Conservation (phyloP, 2,888 invertebrate genomes). For the Papilio demoleus region DNA sequence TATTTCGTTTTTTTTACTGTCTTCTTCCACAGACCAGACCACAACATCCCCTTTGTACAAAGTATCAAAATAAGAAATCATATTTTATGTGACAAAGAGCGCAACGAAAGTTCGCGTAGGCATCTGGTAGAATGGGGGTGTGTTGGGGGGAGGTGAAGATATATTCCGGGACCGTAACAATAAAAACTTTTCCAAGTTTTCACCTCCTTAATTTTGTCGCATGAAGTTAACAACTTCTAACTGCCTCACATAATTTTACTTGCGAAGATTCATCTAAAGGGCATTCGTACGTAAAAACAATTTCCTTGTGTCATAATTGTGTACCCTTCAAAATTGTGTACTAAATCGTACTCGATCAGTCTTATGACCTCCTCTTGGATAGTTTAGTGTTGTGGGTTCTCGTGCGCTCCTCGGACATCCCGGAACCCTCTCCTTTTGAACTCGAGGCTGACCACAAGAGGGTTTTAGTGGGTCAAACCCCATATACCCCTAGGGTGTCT, state of each 20-base stretch:
- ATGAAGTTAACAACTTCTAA: slow-evolving; percentile 47
- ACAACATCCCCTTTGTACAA: not conserved
- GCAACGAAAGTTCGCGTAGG: slow-evolving; percentile 29
- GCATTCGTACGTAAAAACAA: not conserved
- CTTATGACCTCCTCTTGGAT: too few species aligned
- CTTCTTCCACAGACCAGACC: not conserved
- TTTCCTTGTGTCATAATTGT: not conserved
- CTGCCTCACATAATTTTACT: slow-evolving; percentile 37
- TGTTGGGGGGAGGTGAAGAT: slow-evolving; percentile 47
- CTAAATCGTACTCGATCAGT: too few species aligned
- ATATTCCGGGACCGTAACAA: slow-evolving; percentile 58
- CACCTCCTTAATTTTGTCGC: slow-evolving; percentile 63
- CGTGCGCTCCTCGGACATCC: too few species aligned
- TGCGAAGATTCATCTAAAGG: slow-evolving; percentile 20
- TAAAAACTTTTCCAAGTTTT: slow-evolving; percentile 65
- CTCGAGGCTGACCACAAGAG: too few species aligned
- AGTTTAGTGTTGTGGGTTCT: too few species aligned
- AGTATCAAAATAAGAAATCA: slow-evolving; percentile 20
- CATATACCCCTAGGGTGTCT: too few species aligned
- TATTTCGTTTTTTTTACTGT: not conserved
- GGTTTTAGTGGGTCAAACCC: too few species aligned
- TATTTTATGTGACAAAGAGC: slow-evolving; percentile 29
- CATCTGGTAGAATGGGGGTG: slow-evolving; percentile 32
- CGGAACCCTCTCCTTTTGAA: too few species aligned
- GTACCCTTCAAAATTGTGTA: too few species aligned